Evolutionary conservation across 2,888 invertebrate genomes (phyloP).

Genomic region (Dynastes grantii): DNA sequence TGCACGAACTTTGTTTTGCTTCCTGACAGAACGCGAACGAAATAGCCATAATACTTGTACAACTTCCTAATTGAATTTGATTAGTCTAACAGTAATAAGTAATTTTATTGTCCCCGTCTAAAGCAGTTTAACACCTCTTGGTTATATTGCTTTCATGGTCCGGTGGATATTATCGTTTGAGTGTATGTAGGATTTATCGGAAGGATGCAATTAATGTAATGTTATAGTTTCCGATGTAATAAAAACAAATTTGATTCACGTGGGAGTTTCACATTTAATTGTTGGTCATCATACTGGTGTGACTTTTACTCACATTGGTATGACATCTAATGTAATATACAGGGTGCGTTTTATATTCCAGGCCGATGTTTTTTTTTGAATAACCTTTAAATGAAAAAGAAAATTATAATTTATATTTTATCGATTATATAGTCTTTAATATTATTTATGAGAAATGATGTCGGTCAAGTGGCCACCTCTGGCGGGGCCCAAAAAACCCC

Average conservation of each 20-base stretch:
- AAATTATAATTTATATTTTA: no score
- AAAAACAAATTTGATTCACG: neutral
- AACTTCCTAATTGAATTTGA: conserved; percentile 38
- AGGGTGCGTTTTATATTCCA: no score
- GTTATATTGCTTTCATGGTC: neutral
- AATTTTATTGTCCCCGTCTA: conserved; percentile 12
- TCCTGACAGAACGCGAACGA: conserved; percentile 1
- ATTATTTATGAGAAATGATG: no score
- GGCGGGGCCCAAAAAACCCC: no score
- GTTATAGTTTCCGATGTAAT: neutral
- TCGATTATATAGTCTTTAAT: no score
- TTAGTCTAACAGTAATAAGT: neutral
- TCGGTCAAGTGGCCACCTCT: no score
- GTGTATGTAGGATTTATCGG: neutral
- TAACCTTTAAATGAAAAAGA: no score
- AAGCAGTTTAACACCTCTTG: neutral
- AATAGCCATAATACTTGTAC: neutral
- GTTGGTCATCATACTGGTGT: no score
- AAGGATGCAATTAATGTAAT: neutral
- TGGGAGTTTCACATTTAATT: neutral
- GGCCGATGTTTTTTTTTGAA: no score
- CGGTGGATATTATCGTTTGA: neutral
- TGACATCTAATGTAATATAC: no score
- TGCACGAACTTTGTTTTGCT: neutral
- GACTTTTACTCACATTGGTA: no score